Evolutionary conservation across 2,113 vertebrate genomes (phyloP), one percentile per base, ranked within the genome.

Genomic region (Cinclus cinclus): DNA sequence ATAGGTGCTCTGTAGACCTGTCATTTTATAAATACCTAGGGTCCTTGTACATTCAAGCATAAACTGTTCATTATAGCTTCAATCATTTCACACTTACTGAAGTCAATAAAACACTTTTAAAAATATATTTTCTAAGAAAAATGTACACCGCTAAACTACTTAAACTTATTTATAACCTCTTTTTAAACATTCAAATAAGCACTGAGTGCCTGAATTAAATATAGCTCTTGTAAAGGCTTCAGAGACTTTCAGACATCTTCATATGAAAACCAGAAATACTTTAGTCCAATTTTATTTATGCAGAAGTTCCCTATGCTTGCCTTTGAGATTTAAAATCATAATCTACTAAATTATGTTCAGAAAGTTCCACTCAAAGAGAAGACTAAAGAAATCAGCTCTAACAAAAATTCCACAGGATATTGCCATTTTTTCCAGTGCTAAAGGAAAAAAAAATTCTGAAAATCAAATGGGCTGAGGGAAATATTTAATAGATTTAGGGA

Each of bases 41-140:
- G 94, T 97, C 87, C 47, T 95, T 88, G 82, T 90, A 97, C 23
- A 41, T 64, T 94, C 89, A 95, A 94, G 91, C 91, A 94, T 96
- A 97, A 96, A 96, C 88, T 95, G 80, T 87, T 97, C 96, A 97
- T 98, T 96, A 97, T 90, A 92, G 89, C 83, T 96, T 94, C 50
- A 90, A 96, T 97, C 65, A 96, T 95, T 97, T 97, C 73, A 83
- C 53, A 95, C 92, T 89, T 92, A 91, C 52, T 75, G 89, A 93
- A 95, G 77, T 95, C 92, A 94, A 89, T 95, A 96, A 91, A 94
- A 94, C 23, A 75, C 83, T 73, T 58, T 89, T 68, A 27, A 88
- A 65, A 92, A 92, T 15, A 78, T 89, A 96, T 58, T 90, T 53
- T 79, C 37, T 58, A 76, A 94, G 94, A 89, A 97, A 96, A 97